Percentiles rank a stretch among this genome's conserved stretches.
These are phyloP conservation scores for Fissipunctia ypsillon DNA, from an alignment of 2,888 invertebrate species.

Conservation along the genomic window DNA sequence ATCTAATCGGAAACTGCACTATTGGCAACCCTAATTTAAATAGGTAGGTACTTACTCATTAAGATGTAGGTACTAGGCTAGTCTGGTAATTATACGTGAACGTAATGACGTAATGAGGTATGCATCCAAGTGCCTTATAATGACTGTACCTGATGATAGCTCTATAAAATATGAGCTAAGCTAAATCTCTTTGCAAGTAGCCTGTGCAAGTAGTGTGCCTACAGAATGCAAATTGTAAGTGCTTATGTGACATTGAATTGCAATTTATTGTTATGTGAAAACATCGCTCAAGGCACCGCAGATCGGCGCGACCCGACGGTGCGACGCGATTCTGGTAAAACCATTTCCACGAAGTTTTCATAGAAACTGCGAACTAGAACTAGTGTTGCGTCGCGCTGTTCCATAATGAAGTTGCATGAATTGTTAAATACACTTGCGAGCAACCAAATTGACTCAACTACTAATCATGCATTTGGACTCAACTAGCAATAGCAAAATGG, in stretches of 20 bases:
- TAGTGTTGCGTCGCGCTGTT: too few relatives aligned
- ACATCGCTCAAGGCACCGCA: too few relatives aligned
- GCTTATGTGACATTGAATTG: neutral
- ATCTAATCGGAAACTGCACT: neutral
- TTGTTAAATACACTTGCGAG: too few relatives aligned
- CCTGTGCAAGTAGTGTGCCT: neutral
- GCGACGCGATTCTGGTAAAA: too few relatives aligned
- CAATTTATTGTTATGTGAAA: neutral
- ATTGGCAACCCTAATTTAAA: neutral
- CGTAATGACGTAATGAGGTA: neutral
- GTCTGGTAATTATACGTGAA: neutral
- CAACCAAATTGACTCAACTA: too few relatives aligned
- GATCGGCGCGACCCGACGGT: too few relatives aligned
- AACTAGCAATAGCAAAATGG: too few relatives aligned
- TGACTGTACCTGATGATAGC: neutral
- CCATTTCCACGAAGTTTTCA: too few relatives aligned
- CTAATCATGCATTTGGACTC: too few relatives aligned
- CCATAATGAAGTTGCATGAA: neutral
- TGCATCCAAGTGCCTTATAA: slow-evolving; percentile 5
- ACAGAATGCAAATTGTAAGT: neutral
- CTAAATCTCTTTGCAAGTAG: neutral
- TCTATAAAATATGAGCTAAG: neutral
- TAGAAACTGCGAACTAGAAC: too few relatives aligned
- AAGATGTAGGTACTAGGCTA: neutral
- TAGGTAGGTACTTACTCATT: neutral